Evolutionary conservation across 2,888 invertebrate genomes (phyloP), one percentile per base, ranked within the genome.

Genomic region (Hetaerina titia): DNA sequence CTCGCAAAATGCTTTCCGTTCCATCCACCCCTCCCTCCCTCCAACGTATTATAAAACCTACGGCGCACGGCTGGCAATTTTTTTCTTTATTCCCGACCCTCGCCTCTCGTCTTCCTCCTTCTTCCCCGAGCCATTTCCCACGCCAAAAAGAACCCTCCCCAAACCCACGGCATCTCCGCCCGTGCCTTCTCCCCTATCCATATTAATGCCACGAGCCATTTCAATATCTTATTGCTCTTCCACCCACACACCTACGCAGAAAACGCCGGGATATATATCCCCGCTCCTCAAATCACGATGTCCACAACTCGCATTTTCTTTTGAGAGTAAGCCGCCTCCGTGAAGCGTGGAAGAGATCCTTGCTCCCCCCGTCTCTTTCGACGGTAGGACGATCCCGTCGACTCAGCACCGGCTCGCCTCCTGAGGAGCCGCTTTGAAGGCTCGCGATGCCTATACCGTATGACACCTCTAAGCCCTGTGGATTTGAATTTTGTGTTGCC

Each of bases 141-240:
- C 31, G 31, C 25, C 81, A 6, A 13, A 31, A 31, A 81, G 81
- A 31, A 81, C 25, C 31, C 31, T 81, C 31, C 7, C 1, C 81
- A 31, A 31, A 81, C 25, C 31, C 31, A 31, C 31, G 5, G 5
- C 81, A 11, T 31, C 81, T 25, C 81, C 81, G 81, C 81, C n/a
- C 19, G 5, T 31, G 31, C 81, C 81, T 31, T n/a, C 4, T 11
- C 13, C 31, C 81, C 81, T 22, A 81, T 81, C 25, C 81, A 81
- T 81, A 81, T 81, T 81, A 81, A 81, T 81, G 81, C 31, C 81
- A 31, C 31, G 81, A 81, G 81, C 81, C 81, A 81, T 81, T 81
- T 31, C 81, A 81, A 81, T 81, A 81, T 81, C 81, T 81, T 31
- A 31, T 31, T 31, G 81, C 81, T 81, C 81, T n/a, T 45, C 31